phyloP scores from a whole-genome alignment of 2,797 vertebrate genomes.

The Sphenopsis melanotis region DNA sequence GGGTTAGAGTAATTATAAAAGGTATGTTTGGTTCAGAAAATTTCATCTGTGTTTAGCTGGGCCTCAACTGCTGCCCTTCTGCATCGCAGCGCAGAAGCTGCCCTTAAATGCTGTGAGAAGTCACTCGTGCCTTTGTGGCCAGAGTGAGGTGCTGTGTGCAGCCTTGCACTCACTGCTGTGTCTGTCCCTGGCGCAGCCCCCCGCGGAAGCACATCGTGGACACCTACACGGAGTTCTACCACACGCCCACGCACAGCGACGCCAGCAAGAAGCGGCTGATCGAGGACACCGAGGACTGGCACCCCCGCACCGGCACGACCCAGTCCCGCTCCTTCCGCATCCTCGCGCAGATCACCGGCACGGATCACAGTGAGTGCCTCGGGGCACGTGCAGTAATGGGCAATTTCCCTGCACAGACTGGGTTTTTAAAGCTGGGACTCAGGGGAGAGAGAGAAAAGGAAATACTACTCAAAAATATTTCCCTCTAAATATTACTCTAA shows the following conservation, averaged over 20 bases:
- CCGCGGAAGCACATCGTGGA: constrained; percentile 83
- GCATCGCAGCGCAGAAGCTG: fast-evolving
- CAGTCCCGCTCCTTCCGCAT: constrained; percentile 97
- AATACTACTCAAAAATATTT: neutral
- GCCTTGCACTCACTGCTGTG: neutral
- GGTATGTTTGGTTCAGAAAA: neutral
- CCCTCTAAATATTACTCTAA: no score
- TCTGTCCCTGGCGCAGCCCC: constrained; percentile 56
- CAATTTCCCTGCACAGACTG: fast-evolving
- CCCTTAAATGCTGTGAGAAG: fast-evolving
- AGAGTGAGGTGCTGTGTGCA: fast-evolving
- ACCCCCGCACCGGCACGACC: constrained; percentile 84
- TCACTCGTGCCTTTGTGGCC: fast-evolving
- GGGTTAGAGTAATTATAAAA: neutral
- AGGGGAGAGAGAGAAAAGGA: neutral
- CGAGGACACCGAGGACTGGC: constrained; percentile 97
- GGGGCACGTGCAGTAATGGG: fast-evolving
- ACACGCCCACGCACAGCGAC: constrained; percentile 79
- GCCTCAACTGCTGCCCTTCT: neutral
- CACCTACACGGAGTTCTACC: constrained; percentile 85
- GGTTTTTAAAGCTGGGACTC: fast-evolving
- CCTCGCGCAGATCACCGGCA: constrained; percentile 95
- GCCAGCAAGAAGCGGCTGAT: constrained; percentile 95
- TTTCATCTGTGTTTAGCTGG: neutral
- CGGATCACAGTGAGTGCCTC: constrained; percentile 83